Base-by-base conservation (phyloP, 2,888 invertebrate species). In the Synanthedon vespiformis region DNA sequence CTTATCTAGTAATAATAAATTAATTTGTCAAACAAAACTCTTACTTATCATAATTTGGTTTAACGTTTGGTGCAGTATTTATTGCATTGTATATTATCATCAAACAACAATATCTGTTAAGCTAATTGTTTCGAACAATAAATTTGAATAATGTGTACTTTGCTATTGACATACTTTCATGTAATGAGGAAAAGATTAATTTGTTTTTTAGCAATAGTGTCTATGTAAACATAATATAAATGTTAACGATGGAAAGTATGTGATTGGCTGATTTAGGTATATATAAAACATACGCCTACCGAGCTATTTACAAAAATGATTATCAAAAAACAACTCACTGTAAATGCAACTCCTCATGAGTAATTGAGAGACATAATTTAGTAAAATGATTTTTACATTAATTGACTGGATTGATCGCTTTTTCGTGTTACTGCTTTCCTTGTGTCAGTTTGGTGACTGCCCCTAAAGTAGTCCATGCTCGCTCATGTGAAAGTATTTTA, bases 351-450 rank as follows among this genome's bases (percentile, higher is more conserved):
- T 66, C 69, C 68, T 68, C 66, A 68, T 71, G 72, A 70, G 62
- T 56, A 70, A 64, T 68, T 44, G 4, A 72, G 74, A 79, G 74
- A 44, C 13, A 76, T 77, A 77, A n/a, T n/a, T 75, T 76, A 77
- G 80, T 74, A 72, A 79, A 80, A 72, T 76, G 74, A 71, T 70
- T 79, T 59, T 80, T 74, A 76, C 70, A 77, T 79, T 77, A 80
- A 84, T 84, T 86, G 87, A 88, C 87, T 87, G 87, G 88, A 88
- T 88, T 88, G 88, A 88, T 79, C 88, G 89, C 89, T 89, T 86
- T 83, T 83, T 88, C 88, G 87, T 89, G 88, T 89, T 88, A 88
- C 82, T 81, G 89, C 89, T 89, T 89, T 89, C 84, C 88, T 89
- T 89, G 88, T 89, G 88, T 88, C 87, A 84, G 87, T 85, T 88